A percentile compares a stretch with the other conserved stretches of the same genome.
Evolutionary conservation across 2,888 invertebrate genomes (phyloP).

Genomic region (Athetis lepigone): DNA sequence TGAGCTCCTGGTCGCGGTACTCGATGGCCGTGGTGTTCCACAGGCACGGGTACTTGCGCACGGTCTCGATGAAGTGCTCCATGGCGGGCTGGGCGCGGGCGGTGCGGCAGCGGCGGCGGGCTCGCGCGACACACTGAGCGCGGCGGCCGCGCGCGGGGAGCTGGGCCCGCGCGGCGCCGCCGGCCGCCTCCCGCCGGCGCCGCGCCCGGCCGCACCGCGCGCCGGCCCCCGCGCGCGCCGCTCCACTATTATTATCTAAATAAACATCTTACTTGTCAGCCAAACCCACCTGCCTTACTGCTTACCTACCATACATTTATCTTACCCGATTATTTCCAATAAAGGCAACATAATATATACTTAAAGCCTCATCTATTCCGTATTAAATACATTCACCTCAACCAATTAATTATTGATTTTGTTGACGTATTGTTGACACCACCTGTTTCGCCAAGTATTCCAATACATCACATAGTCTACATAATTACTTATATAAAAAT

Average conservation of each 20-base stretch:
- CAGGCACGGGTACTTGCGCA: constrained; percentile 86
- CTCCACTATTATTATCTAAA: background rate
- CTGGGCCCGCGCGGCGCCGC: constrained; percentile 17
- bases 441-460: too few relatives aligned
- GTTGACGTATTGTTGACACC: too few relatives aligned
- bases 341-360: too few relatives aligned
- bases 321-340: too few relatives aligned
- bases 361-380: too few relatives aligned
- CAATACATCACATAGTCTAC: too few relatives aligned
- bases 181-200: constrained; percentile 20
- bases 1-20: constrained; percentile 88
- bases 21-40: constrained; percentile 88
- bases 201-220: constrained; percentile 8
- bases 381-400: too few relatives aligned
- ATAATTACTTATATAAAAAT: too few relatives aligned
- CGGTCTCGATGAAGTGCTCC: constrained; percentile 86
- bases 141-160: constrained; percentile 42
- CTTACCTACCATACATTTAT: too few relatives aligned
- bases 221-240: constrained; percentile 15
- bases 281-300: too few relatives aligned
- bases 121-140: constrained; percentile 63
- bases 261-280: too few relatives aligned
- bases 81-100: constrained; percentile 68
- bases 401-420: too few relatives aligned
- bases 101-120: constrained; percentile 63